Base-by-base conservation (phyloP, 2,888 invertebrate genomes). In the Drosophila macrospina region DNA sequence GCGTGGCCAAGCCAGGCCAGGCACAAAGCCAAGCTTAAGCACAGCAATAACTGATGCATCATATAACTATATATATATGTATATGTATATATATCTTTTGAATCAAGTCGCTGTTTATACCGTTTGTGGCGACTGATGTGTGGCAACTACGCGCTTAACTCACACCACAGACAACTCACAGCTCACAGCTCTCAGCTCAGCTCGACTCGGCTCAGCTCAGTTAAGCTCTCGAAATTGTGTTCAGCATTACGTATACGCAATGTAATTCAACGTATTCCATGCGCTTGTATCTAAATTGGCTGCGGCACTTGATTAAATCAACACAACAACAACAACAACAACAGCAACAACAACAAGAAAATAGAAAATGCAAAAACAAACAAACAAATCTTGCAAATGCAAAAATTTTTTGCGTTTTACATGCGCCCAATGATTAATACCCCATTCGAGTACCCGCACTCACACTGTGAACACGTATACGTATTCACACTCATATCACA, bases 221-320 rank as follows among this genome's bases (percentile, higher is more conserved):
- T n/a, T n/a, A 26, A 30, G 26, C 13, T 30, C 13, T 30, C 6
- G 16, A 30, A 32, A 28, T 26, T n/a, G 24, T 45, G 47, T 61
- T 55, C 63, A 47, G 11, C 67, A 73, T 84, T 83, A 86, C 83
- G 86, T 84, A 83, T 84, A 84, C 83, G 83, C 83, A 86, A 71
- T 36, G 80, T 78, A 51, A 45, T 47, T 57, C 56, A 28, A n/a
- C 41, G 28, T 28, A 15, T 41, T 26, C 8, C 48, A 20, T 61
- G 57, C 51, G n/a, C 64, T 60, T 66, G 60, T 51, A 36, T 52
- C 56, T 83, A 56, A 83, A 83, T 83, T 83, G 82, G 54, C 70
- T 66, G 59, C 47, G 80, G 62, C 80, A 82, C 84, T 84, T 86
- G 83, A 84, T 84, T 86, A 86, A 84, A 86, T 86, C 78, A 84